Evolutionary conservation across 2,888 invertebrate genomes (phyloP).

Genomic region (Lottia gigantea): DNA sequence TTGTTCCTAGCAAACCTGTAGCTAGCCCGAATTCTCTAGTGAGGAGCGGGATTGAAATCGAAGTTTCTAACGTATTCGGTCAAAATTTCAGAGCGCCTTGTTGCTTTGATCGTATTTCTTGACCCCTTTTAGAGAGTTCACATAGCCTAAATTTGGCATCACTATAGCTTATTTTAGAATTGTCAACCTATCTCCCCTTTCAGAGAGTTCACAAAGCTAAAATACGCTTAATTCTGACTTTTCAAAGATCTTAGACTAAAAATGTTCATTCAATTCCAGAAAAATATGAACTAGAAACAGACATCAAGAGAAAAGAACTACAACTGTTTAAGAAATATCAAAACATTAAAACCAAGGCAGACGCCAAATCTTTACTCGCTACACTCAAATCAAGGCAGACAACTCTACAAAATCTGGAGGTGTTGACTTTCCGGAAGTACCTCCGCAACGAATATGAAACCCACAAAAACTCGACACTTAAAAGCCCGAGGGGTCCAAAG

Average conservation of each 20-base stretch:
- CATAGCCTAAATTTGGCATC: too few species aligned
- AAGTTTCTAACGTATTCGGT: too few species aligned
- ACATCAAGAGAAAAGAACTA: conserved; percentile 36
- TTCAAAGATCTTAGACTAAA: background rate
- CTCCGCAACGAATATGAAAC: background rate
- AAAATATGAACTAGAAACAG: conserved; percentile 30
- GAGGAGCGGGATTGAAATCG: too few species aligned
- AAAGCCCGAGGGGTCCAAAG: background rate
- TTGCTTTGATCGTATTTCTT: too few species aligned
- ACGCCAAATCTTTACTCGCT: conserved; percentile 33
- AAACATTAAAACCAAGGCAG: conserved; percentile 32
- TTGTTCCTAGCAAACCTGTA: too few species aligned
- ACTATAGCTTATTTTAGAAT: too few species aligned
- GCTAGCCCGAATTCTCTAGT: too few species aligned
- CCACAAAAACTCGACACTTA: background rate
- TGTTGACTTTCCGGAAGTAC: conserved; percentile 34
- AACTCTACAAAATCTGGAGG: conserved; percentile 41
- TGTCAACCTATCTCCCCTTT: too few species aligned
- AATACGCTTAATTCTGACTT: too few species aligned
- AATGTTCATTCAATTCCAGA: conserved; percentile 27
- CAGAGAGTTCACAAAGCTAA: too few species aligned
- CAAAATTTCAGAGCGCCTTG: too few species aligned
- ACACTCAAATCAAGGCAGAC: conserved; percentile 34
- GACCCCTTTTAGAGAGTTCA: too few species aligned
- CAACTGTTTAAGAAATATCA: conserved; percentile 41